Base-by-base conservation (phyloP, 2,888 invertebrate genomes). In the Diabrotica balteata region DNA sequence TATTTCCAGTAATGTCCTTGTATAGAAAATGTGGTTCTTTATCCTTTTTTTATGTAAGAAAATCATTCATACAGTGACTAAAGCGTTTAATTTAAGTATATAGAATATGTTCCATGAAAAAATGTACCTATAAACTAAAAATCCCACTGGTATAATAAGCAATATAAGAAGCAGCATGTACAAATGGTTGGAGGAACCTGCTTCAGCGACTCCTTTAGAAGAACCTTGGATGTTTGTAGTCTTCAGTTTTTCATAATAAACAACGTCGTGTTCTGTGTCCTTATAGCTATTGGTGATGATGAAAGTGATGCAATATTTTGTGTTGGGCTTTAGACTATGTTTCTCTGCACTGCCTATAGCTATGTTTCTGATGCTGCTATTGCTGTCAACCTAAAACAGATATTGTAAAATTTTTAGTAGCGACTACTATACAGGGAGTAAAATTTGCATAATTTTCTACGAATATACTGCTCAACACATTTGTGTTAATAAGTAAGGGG, bases 241-340 rank as follows among this genome's bases (percentile, higher is more conserved):
- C 45, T 63, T 70, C 42, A 78, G 52, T 62, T 77, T 80, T 60
- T 80, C 78, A 63, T 79, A 78, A 69, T 82, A 82, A 47, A 80
- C 79, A n/a, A 79, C 80, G 43, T 80, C 73, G 60, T 81, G 80
- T 68, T 80, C 77, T 10, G 75, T 70, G 49, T 78, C 75, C 62
- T 75, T 75, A 67, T 80, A 79, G 50, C 72, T 73, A 64, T 81
- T 82, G 1, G 77, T 77, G 47, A 82, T 75, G 9, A 80, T 76
- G 68, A 82, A 83, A 49, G 78, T 82, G 49, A 82, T 67, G 66
- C 83, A 83, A 67, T 83, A 83, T 67, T 80, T 78, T 0, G 77
- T 79, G 8, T 77, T 67, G 5, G 82, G 78, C 65, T 75, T 65
- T 49, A 83, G 70, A 42, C 52, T 66, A 22, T 73, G 62, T 63